Evolutionary conservation across 2,113 vertebrate genomes (phyloP).

Genomic region (Barbus barbus): DNA sequence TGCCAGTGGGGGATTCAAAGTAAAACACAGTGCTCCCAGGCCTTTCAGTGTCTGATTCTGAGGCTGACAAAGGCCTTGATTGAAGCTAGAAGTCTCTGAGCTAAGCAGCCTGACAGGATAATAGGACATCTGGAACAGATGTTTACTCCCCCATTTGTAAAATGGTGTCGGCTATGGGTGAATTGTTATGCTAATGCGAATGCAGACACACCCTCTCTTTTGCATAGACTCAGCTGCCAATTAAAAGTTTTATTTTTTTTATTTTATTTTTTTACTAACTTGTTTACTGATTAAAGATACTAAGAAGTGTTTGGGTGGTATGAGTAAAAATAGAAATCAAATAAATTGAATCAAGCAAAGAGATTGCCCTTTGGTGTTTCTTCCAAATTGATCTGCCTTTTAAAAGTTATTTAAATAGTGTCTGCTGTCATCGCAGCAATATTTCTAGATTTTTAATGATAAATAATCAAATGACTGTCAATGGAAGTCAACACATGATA

Average conservation of each 20-base stretch:
- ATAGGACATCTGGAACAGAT: slow-evolving; percentile 61
- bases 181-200: slow-evolving; percentile 61
- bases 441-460: slow-evolving; percentile 58
- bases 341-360: not conserved
- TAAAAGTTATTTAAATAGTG: slow-evolving; percentile 63
- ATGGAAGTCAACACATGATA: slow-evolving; percentile 71
- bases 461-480: slow-evolving; percentile 64
- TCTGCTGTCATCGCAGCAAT: slow-evolving; percentile 30
- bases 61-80: slow-evolving; percentile 55
- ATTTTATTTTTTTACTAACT: slow-evolving; percentile 34
- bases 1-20: slow-evolving; percentile 57
- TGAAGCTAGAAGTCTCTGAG: slow-evolving; percentile 50
- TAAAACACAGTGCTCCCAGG: slow-evolving; percentile 47
- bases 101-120: slow-evolving; percentile 55
- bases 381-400: slow-evolving; percentile 60
- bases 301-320: slow-evolving; percentile 13
- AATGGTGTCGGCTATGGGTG: slow-evolving; percentile 59
- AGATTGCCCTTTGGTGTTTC: slow-evolving; percentile 5
- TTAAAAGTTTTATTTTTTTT: slow-evolving; percentile 73
- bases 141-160: slow-evolving; percentile 62
- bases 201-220: slow-evolving; percentile 58
- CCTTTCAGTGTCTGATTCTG: slow-evolving; percentile 54
- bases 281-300: slow-evolving; percentile 46
- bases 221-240: slow-evolving; percentile 60
- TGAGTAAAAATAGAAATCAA: not conserved